Conservation (phyloP, 2,797 vertebrate genomes). For the Falco columbarius region DNA sequence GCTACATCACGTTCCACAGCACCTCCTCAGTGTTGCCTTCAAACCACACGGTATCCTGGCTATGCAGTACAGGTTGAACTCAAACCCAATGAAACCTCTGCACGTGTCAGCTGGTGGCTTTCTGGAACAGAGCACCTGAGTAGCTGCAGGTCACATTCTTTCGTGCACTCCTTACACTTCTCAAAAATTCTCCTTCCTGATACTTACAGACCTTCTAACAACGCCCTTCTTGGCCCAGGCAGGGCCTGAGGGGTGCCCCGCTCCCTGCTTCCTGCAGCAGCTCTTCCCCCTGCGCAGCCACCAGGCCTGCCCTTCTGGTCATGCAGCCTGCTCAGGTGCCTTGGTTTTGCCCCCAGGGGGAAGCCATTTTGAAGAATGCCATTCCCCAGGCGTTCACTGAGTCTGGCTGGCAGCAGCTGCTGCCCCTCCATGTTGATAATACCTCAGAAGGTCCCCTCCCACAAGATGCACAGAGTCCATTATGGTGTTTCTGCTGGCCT, state of each 20-base stretch:
- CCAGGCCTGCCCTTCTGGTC: not conserved
- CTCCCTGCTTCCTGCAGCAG: not conserved
- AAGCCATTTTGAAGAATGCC: not conserved
- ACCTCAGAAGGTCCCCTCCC: no score
- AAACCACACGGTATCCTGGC: fast-evolving
- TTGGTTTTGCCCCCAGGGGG: not conserved
- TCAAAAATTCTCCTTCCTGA: not conserved
- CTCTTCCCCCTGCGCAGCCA: not conserved
- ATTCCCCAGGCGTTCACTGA: not conserved
- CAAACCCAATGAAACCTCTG: not conserved
- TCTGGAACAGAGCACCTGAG: not conserved
- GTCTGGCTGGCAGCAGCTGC: not conserved
- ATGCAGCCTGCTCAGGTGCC: no score
- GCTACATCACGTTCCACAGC: no score
- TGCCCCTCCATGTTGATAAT: not conserved
- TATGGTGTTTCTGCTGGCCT: not conserved
- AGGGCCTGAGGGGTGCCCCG: not conserved
- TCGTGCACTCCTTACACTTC: not conserved
- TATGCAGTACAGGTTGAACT: not conserved
- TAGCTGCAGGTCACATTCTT: not conserved
- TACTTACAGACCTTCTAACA: not conserved
- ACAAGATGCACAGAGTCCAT: no score
- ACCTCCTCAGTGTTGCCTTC: not conserved
- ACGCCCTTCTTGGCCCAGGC: not conserved
- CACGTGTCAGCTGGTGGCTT: not conserved